Base-by-base conservation (phyloP, 2,113 vertebrate genomes). In the Pachycephala philippinensis region DNA sequence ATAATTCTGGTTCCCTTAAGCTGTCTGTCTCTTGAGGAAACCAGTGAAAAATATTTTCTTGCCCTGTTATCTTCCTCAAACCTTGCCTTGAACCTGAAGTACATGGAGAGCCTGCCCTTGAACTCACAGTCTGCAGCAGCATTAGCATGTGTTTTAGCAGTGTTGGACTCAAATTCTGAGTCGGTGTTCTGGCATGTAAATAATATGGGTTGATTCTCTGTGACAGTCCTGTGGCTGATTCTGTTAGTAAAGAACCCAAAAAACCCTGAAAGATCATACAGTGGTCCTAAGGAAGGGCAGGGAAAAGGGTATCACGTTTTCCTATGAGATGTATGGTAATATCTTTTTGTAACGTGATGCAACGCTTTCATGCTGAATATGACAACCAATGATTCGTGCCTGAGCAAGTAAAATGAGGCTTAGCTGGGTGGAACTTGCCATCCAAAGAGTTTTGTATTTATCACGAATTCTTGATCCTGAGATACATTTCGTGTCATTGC, bases 1-100 rank as follows among this genome's bases (percentile, higher is more conserved):
- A 15, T 52, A 74, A 28, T 15, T 63, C 27, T 75, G 18, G 7
- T 28, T 70, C 31, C 18, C 7, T 35, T 65, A 8, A 74, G 7
- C 23, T 65, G 15, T 3, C 19, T 78, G 13, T 57, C 79, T 83
- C 76, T 53, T 40, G 18, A 12, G 4, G 27, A 9, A 86, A 57
- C 3, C 22, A 39, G 16, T 35, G 11, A 65, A 35, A 79, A 79
- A 21, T n/a, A 30, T 18, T 40, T 81, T 54, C 9, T 81, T 77
- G 12, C 1, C 7, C 37, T 63, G 15, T 26, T 44, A 39, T 17
- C 28, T 47, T 85, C 11, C 14, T 65, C 45, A 82, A 69, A 74
- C 9, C 5, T 74, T 0, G 0, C 7, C 37, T 59, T 22, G 27
- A 77, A 42, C 22, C 37, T 7, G 1, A 44, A 42, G 30, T 10